Evolutionary conservation across 37 sponge, comb jelly and placozoan genomes (phyloP).

Genomic region (Theonella swinhoei): DNA sequence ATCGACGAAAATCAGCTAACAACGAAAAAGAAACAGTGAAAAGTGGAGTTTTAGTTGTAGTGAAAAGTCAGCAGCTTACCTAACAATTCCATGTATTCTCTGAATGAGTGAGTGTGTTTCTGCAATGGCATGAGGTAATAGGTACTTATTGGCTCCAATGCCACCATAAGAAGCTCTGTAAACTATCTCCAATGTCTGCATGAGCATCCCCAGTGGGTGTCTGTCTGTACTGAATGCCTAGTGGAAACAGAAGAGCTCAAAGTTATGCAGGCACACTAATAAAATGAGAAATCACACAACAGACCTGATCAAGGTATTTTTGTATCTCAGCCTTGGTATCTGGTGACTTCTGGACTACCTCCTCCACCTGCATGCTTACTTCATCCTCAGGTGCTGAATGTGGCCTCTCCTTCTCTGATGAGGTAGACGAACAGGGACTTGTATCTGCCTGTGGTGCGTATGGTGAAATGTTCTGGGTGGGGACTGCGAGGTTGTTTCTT

Average conservation of each 20-base stretch:
- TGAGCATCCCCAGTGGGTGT: slow-evolving; percentile 73
- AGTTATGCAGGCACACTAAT: background rate
- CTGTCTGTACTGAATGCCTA: slow-evolving; percentile 55
- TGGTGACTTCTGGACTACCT: background rate
- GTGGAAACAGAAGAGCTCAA: background rate
- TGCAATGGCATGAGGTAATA: slow-evolving; percentile 85
- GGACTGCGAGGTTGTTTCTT: slow-evolving; percentile 1
- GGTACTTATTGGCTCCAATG: slow-evolving; percentile 75
- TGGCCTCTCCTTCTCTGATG: background rate
- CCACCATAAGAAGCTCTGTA: slow-evolving; percentile 75
- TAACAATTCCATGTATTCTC: slow-evolving; percentile 69
- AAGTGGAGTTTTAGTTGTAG: background rate
- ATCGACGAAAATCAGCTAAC: no score
- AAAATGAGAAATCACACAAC: no score
- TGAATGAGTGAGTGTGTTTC: slow-evolving; percentile 79
- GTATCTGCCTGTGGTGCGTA: slow-evolving; percentile 55
- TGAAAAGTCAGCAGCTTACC: no score
- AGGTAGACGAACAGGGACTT: background rate
- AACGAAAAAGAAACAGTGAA: background rate
- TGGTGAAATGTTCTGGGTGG: background rate
- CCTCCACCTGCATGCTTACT: background rate
- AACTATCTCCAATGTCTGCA: slow-evolving; percentile 63
- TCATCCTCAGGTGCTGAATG: background rate
- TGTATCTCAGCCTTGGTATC: slow-evolving; percentile 38
- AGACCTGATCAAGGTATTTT: slow-evolving; percentile 44